Evolutionary conservation across 2,888 invertebrate genomes (phyloP), one percentile per base, ranked within the genome.

Genomic region (Morpho helenor): DNA sequence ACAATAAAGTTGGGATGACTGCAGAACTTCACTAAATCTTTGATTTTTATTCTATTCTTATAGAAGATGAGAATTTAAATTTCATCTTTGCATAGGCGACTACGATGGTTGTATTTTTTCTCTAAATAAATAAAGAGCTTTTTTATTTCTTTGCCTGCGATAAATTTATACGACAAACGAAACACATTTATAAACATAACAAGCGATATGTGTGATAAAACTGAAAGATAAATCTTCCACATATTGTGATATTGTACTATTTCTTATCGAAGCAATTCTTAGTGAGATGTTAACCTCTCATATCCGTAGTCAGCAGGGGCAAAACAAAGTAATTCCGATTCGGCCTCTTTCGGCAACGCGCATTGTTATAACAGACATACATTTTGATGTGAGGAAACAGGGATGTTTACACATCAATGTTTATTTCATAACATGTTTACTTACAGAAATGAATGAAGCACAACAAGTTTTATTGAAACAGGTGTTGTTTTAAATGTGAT

Each of bases 281-380:
- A 61, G 63, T 61, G 57, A 65, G 61, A 65, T 66, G 65, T 68
- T 68, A 70, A 70, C 69, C 68, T 69, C 66, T 60, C 64, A 62
- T 63, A 68, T 68, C 63, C 66, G 65, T 62, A 67, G 68, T 71
- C 72, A 65, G 72, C 68, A 69, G 60, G 65, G 75, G 71, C 74
- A 85, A 84, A 87, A 87, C 85, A 87, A 86, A 80, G 79, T 79
- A 73, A 84, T 86, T 84, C 73, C 74, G 77, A 79, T 72, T 75
- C 74, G 71, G 69, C 67, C 72, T 68, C 71, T 69, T 31, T 69
- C 73, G 75, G 79, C 75, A 77, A 73, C 72, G 71, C 65, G 67
- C 66, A 67, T 65, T 69, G 49, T 43, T 43, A 43, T 43, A 69
- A 67, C 75, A 82, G 79, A 83, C 80, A 82, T 68, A 77, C 76